A percentile compares a stretch with the other conserved stretches of the same genome.
Conservation (phyloP, 2,113 vertebrate species). For the Eubucco bourcierii region DNA sequence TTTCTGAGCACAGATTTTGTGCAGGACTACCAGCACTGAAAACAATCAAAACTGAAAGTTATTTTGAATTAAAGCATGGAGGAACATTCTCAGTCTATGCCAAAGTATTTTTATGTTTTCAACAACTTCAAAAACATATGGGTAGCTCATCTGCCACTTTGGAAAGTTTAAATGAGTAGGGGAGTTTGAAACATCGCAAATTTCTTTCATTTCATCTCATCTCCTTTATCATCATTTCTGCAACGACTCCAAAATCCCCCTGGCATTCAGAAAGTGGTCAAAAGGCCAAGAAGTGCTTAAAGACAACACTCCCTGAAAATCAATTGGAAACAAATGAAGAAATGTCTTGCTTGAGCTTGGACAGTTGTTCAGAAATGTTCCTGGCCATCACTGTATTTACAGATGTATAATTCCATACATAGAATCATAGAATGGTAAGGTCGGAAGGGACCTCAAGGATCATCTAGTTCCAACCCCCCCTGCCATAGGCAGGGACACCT, state of each 20-base stretch:
- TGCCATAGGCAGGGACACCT: no score
- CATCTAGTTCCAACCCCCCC: no score
- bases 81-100: background rate
- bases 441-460: no score
- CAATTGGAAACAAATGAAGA: background rate
- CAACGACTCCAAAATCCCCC: background rate
- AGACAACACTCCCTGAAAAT: slow-evolving; percentile 28
- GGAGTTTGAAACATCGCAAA: background rate
- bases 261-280: slow-evolving; percentile 4
- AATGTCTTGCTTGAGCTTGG: background rate
- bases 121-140: background rate
- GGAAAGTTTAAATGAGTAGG: slow-evolving; percentile 24
- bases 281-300: slow-evolving; percentile 38
- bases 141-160: background rate
- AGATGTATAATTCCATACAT: background rate
- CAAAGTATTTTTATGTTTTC: slow-evolving; percentile 6
- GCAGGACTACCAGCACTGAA: background rate
- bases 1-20: background rate
- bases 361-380: background rate
- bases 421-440: no score
- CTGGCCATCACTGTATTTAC: background rate
- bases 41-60: background rate
- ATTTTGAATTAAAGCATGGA: background rate
- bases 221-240: slow-evolving; percentile 20
- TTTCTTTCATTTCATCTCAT: slow-evolving; percentile 24